Percentiles rank a stretch among this genome's conserved stretches.
Evolutionary conservation across 2,888 invertebrate species (phyloP).

Genomic region (Ectemnius cavifrons): DNA sequence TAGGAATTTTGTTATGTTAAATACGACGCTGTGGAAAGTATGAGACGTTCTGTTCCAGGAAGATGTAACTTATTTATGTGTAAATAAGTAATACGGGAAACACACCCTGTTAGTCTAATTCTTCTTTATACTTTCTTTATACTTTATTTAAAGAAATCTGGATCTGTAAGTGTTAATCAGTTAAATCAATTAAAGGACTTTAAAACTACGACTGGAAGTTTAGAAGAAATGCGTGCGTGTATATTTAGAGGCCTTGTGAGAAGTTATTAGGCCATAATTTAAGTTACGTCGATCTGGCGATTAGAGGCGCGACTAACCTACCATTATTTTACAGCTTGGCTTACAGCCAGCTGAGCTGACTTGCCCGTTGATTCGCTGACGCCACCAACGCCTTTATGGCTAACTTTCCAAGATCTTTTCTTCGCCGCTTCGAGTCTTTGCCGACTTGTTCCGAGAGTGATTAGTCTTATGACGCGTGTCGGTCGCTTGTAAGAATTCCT

Average conservation of each 20-base stretch:
- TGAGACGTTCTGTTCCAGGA: too few relatives aligned
- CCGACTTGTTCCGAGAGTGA: too few relatives aligned
- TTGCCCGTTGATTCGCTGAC: constrained; percentile 48
- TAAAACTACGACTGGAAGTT: neutral
- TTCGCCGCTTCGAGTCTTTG: neutral
- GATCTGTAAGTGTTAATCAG: constrained; percentile 11
- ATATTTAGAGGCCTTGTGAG: constrained; percentile 11
- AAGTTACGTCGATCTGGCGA: constrained; percentile 49
- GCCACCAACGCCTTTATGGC: constrained; percentile 40
- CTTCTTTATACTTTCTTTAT: too few relatives aligned
- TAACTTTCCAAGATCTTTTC: constrained; percentile 11
- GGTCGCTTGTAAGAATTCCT: too few relatives aligned
- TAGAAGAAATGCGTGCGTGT: too few relatives aligned
- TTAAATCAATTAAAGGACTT: neutral
- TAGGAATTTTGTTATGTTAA: too few relatives aligned
- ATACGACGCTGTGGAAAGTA: too few relatives aligned
- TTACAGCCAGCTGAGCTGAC: constrained; percentile 47
- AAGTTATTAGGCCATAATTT: constrained; percentile 53
- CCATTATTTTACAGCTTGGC: constrained; percentile 59
- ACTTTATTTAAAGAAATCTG: too few relatives aligned
- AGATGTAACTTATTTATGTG: too few relatives aligned
- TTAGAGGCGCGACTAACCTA: constrained; percentile 53
- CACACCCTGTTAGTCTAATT: too few relatives aligned
- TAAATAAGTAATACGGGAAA: too few relatives aligned
- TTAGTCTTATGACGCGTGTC: too few relatives aligned